A percentile compares a stretch with the other conserved stretches of the same genome.
phyloP scores from a whole-genome alignment of 2,113 vertebrate species.

The Anhinga anhinga region DNA sequence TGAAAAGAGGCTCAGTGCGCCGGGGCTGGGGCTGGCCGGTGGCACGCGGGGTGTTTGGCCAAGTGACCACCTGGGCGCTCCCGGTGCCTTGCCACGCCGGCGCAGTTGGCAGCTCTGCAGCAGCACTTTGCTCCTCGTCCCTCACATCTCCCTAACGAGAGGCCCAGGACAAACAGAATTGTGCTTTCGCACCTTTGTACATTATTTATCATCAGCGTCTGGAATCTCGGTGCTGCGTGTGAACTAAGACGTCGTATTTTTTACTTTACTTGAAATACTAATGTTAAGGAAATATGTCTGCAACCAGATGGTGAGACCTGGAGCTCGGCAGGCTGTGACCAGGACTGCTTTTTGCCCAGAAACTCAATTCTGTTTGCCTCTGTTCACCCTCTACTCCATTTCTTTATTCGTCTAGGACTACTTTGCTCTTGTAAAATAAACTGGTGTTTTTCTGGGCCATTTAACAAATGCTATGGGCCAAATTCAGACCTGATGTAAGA shows the following conservation, averaged over 20 bases:
- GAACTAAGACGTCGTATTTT: conserved; percentile 73
- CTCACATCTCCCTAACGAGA: conserved; percentile 48
- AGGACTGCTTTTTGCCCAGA: not conserved
- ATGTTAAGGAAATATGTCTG: not conserved
- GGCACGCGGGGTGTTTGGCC: not conserved
- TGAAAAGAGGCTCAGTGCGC: not conserved
- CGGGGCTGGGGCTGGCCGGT: not conserved
- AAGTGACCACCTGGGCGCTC: not conserved
- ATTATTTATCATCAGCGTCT: conserved; percentile 71
- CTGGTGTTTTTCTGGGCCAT: not conserved
- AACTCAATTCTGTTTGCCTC: not conserved
- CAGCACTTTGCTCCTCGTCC: not conserved
- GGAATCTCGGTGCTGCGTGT: conserved; percentile 78
- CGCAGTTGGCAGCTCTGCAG: not conserved
- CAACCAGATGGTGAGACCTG: not conserved
- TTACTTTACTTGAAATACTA: conserved; percentile 49
- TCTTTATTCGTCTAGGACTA: not conserved
- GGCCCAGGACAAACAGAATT: conserved; percentile 62
- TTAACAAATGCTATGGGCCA: not conserved
- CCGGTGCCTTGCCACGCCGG: accelerated
- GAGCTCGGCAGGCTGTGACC: not conserved
- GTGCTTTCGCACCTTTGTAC: conserved; percentile 72
- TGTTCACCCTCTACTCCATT: not conserved
- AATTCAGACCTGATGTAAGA: not conserved
- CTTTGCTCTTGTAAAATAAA: not conserved